phyloP scores from a whole-genome alignment of 2,888 invertebrate genomes.

The Pteria penguin region DNA sequence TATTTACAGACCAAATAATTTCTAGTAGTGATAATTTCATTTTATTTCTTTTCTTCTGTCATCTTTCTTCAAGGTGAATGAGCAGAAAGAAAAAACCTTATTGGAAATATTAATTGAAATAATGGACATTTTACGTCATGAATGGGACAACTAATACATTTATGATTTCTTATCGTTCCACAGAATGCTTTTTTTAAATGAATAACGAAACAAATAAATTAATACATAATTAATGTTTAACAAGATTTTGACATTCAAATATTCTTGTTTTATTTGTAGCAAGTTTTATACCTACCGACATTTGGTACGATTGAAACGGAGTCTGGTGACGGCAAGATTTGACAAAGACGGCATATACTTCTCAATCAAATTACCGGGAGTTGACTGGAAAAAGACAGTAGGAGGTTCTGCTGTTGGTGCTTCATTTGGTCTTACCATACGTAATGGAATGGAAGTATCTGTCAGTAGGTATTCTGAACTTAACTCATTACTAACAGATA shows the following conservation, averaged over 20 bases:
- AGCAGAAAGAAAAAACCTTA: neutral
- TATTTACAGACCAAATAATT: too few species aligned
- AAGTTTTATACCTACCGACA: conserved; percentile 25
- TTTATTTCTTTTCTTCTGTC: too few species aligned
- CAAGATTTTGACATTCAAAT: neutral
- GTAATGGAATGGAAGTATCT: conserved; percentile 40
- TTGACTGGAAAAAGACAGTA: conserved; percentile 40
- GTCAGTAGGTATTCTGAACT: conserved; percentile 42
- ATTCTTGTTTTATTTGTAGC: conserved; percentile 4
- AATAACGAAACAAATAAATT: too few species aligned
- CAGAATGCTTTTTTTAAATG: too few species aligned
- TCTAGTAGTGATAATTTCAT: too few species aligned
- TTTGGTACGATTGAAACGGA: conserved; percentile 17
- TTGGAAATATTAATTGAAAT: too few species aligned
- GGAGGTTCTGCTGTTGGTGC: conserved; percentile 40
- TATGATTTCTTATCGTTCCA: too few species aligned
- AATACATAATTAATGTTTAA: too few species aligned
- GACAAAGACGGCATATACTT: conserved; percentile 31
- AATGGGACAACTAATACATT: too few species aligned
- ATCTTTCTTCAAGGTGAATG: neutral
- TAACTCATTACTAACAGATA: too few species aligned
- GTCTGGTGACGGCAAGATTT: neutral
- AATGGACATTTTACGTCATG: too few species aligned
- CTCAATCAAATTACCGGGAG: conserved; percentile 29
- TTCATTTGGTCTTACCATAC: conserved; percentile 36